Conservation (phyloP, 2,797 vertebrate genomes). For the Galaxias olidus region DNA sequence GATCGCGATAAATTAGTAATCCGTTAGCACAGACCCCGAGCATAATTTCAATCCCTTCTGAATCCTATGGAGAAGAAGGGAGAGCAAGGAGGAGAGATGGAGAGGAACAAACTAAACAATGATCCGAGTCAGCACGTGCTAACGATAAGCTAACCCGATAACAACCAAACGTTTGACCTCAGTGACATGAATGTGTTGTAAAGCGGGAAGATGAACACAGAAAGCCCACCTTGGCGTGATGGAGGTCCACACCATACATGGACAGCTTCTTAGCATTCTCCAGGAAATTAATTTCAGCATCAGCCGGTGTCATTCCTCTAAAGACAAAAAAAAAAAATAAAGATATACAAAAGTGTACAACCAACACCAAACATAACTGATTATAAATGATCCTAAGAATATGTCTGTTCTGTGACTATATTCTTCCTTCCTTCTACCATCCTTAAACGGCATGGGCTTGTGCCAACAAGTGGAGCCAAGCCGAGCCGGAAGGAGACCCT, state of each 20-base stretch:
- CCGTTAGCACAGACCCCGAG: constrained; percentile 96
- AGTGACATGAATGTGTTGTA: neutral
- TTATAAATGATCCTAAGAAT: constrained; percentile 3
- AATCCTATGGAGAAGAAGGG: constrained; percentile 79
- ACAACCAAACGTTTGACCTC: neutral
- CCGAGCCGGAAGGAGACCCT: constrained; percentile 22
- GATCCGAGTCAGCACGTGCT: neutral
- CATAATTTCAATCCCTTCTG: constrained; percentile 98
- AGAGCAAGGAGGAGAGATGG: constrained; percentile 3
- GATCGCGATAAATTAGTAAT: constrained; percentile 96
- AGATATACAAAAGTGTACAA: neutral
- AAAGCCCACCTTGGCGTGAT: constrained; percentile 90
- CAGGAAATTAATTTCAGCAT: constrained; percentile 97
- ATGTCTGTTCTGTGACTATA: constrained; percentile 26
- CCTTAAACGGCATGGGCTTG: constrained; percentile 10
- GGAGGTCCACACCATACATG: constrained; percentile 98
- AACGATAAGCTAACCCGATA: neutral
- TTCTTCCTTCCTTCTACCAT: constrained; percentile 1
- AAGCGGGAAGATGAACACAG: neutral
- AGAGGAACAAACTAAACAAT: constrained; percentile 1
- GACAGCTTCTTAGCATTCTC: constrained; percentile 99
- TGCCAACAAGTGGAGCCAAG: constrained; percentile 36
- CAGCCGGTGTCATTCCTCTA: constrained; percentile 96
- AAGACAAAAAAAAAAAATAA: constrained; percentile 39
- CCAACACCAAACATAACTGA: neutral